These are phyloP conservation scores for Chymomyza fuscimana DNA, from an alignment of 2,888 invertebrate species.

Conservation along the genomic window DNA sequence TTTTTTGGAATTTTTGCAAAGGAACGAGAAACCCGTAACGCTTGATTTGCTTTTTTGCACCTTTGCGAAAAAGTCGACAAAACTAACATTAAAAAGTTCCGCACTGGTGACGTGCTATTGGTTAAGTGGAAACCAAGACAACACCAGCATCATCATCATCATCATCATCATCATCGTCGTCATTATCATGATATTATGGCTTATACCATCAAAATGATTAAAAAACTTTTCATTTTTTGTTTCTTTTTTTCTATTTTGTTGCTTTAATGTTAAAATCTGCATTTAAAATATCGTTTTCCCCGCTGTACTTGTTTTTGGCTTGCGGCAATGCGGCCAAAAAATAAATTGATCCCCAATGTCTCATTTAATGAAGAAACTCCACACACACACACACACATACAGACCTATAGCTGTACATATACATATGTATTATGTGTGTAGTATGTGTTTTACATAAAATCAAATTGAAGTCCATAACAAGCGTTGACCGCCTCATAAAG, in stretches of 20 bases:
- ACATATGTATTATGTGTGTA: not conserved
- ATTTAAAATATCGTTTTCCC: conserved; percentile 43
- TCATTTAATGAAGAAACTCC: conserved; percentile 45
- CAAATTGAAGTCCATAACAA: conserved; percentile 77
- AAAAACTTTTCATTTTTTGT: conserved; percentile 56
- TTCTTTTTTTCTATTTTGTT: conserved; percentile 44
- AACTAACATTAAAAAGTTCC: conserved; percentile 62
- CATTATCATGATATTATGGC: conserved; percentile 20
- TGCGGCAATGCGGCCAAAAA: conserved; percentile 54
- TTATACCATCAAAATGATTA: conserved; percentile 60
- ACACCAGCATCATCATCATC: conserved; percentile 10
- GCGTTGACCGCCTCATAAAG: conserved; percentile 77
- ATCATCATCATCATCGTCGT: conserved; percentile 14
- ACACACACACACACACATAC: conserved; percentile 10
- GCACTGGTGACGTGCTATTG: conserved; percentile 47
- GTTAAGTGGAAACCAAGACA: conserved; percentile 7
- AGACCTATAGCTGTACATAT: not conserved
- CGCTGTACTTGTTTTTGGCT: conserved; percentile 48
- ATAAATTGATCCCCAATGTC: conserved; percentile 73
- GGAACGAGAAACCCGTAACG: not conserved
- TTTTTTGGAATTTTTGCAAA: not conserved
- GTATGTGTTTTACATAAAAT: conserved; percentile 52
- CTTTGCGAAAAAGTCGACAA: conserved; percentile 30
- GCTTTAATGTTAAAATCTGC: conserved; percentile 47
- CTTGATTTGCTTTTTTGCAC: conserved; percentile 42